Percentiles rank a stretch among this genome's conserved stretches.
Conservation (phyloP, 2,888 invertebrate species). For the Synanthedon vespiformis region DNA sequence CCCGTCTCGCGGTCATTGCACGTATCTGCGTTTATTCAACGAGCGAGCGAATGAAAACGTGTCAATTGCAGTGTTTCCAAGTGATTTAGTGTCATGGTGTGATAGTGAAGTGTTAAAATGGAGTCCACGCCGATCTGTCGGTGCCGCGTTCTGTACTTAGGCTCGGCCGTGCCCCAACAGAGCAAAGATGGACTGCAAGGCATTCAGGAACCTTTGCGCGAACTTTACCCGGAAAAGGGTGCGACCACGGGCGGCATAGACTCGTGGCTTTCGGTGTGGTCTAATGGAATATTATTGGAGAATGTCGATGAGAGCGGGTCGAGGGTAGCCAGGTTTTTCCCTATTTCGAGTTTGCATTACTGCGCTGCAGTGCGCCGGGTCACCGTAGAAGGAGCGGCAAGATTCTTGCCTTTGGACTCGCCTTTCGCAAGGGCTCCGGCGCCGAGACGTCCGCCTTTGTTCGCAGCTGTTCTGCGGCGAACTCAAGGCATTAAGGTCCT, state of each 20-base stretch:
- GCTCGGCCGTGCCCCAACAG: conserved; percentile 95
- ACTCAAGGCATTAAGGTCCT: conserved; percentile 97
- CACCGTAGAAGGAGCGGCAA: conserved; percentile 79
- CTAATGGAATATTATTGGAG: conserved; percentile 93
- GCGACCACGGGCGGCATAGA: conserved; percentile 91
- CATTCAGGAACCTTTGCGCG: conserved; percentile 96
- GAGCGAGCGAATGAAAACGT: conserved; percentile 13
- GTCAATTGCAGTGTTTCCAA: conserved; percentile 31
- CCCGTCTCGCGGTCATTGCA: conserved; percentile 54
- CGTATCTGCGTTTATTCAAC: conserved; percentile 18
- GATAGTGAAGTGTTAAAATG: conserved; percentile 62
- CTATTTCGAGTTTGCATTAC: conserved; percentile 94
- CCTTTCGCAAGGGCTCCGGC: conserved; percentile 94
- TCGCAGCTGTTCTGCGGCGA: conserved; percentile 95
- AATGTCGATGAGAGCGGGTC: conserved; percentile 96
- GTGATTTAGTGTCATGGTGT: conserved; percentile 59
- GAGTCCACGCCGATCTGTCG: conserved; percentile 95
- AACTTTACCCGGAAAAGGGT: conserved; percentile 95
- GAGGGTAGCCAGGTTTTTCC: conserved; percentile 94
- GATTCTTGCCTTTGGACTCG: conserved; percentile 95
- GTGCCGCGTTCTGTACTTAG: conserved; percentile 95
- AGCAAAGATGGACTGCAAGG: conserved; percentile 98
- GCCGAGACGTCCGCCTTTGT: conserved; percentile 94
- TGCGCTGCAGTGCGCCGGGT: conserved; percentile 95
- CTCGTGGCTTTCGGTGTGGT: conserved; percentile 97